Evolutionary conservation across 2,888 invertebrate species (phyloP).

Genomic region (Drosophila neutralis): DNA sequence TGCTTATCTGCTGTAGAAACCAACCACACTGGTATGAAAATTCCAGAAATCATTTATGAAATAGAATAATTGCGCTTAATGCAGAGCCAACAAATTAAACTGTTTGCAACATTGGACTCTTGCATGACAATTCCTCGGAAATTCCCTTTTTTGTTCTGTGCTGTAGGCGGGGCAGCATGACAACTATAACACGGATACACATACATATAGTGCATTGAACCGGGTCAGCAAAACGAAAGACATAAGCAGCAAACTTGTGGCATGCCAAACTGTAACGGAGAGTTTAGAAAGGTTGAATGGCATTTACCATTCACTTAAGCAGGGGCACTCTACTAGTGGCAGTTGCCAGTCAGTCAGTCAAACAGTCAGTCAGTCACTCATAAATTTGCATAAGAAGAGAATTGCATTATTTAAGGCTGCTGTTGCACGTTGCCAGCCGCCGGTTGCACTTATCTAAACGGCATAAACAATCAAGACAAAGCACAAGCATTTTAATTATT

Average conservation of each 20-base stretch:
- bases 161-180: slow-evolving; percentile 54
- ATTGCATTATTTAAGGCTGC: slow-evolving; percentile 66
- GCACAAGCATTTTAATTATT: slow-evolving; percentile 72
- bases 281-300: slow-evolving; percentile 76
- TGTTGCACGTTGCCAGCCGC: slow-evolving; percentile 20
- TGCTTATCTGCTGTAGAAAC: not conserved
- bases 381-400: slow-evolving; percentile 74
- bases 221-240: slow-evolving; percentile 38
- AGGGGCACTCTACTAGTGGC: slow-evolving; percentile 45
- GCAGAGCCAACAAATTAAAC: not conserved
- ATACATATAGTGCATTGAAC: slow-evolving; percentile 60
- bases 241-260: slow-evolving; percentile 50
- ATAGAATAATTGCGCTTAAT: slow-evolving; percentile 29
- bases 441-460: slow-evolving; percentile 62
- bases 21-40: slow-evolving; percentile 29
- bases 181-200: slow-evolving; percentile 24
- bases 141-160: slow-evolving; percentile 9
- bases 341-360: slow-evolving; percentile 57
- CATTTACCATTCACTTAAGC: slow-evolving; percentile 63
- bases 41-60: slow-evolving; percentile 47
- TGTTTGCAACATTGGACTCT: slow-evolving; percentile 13
- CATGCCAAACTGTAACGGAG: slow-evolving; percentile 56
- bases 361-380: slow-evolving; percentile 54
- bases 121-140: slow-evolving; percentile 27
- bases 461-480: slow-evolving; percentile 57